These are phyloP conservation scores for Colostygia pectinataria DNA, from an alignment of 2,888 invertebrate genomes.

Conservation along the genomic window DNA sequence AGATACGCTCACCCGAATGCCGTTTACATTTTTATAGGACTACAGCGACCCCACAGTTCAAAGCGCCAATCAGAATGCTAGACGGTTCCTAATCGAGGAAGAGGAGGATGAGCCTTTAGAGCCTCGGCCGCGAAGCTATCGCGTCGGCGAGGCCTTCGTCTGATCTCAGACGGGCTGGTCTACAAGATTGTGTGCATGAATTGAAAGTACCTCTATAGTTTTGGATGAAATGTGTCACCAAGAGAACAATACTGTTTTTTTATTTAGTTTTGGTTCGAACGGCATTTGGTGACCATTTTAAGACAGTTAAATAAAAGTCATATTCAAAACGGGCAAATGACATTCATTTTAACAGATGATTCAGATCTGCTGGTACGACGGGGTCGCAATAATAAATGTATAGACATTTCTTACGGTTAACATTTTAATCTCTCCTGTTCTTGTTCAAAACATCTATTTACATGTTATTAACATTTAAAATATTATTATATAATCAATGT, in stretches of 20 bases:
- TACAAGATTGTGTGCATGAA: slow-evolving; percentile 25
- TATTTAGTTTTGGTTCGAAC: slow-evolving; percentile 20
- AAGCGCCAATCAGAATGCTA: slow-evolving; percentile 16
- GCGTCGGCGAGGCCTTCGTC: slow-evolving; percentile 33
- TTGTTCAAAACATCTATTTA: slow-evolving; percentile 16
- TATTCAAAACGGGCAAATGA: slow-evolving; percentile 7
- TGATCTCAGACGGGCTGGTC: slow-evolving; percentile 8
- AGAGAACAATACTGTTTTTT: slow-evolving; percentile 23
- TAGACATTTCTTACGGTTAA: slow-evolving; percentile 1
- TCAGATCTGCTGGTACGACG: slow-evolving; percentile 20
- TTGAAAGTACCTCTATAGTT: slow-evolving; percentile 24
- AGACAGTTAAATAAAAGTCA: slow-evolving; percentile 3
- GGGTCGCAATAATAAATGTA: slow-evolving; percentile 22
- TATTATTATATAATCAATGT: slow-evolving; percentile 8
- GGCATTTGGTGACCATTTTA: slow-evolving; percentile 25
- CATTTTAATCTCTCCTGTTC: slow-evolving; percentile 17
- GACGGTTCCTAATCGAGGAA: slow-evolving; percentile 17
- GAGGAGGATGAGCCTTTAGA: slow-evolving; percentile 8
- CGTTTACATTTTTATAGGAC: slow-evolving; percentile 35
- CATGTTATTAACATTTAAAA: slow-evolving; percentile 10
- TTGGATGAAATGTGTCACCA: slow-evolving; percentile 24
- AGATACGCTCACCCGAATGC: slow-evolving; percentile 42
- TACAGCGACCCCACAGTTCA: slow-evolving; percentile 31
- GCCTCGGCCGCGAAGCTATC: slow-evolving; percentile 19
- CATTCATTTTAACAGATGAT: slow-evolving; percentile 9